Conservation (phyloP, 2,113 vertebrate species). For the Sturnus vulgaris region DNA sequence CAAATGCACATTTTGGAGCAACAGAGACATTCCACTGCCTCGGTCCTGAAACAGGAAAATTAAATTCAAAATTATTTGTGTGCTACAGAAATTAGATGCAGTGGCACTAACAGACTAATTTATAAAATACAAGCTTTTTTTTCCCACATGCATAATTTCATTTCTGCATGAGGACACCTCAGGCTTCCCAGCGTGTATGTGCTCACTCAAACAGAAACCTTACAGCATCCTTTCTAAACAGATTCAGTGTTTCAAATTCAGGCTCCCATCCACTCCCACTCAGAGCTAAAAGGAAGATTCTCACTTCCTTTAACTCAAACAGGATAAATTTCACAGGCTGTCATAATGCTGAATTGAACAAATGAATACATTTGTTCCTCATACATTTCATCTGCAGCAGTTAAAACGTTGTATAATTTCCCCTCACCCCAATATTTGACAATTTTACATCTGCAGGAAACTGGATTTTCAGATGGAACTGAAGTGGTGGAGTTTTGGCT, state of each 20-base stretch:
- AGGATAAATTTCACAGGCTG: neutral
- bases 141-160: neutral
- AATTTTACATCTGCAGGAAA: neutral
- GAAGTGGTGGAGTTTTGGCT: neutral
- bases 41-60: neutral
- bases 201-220: neutral
- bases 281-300: neutral
- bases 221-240: neutral
- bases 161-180: neutral
- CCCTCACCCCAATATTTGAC: neutral
- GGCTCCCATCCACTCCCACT: neutral
- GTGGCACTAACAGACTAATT: neutral
- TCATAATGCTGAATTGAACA: neutral
- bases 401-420: neutral
- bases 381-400: neutral
- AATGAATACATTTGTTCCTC: neutral
- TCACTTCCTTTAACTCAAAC: neutral
- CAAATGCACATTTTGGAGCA: neutral
- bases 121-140: neutral
- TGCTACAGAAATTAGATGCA: neutral
- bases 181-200: rapidly evolving
- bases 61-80: neutral
- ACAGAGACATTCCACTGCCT: neutral
- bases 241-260: neutral
- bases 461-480: neutral